Conservation (phyloP, 23 tunicate genomes). For the Halocynthia aurantium region DNA sequence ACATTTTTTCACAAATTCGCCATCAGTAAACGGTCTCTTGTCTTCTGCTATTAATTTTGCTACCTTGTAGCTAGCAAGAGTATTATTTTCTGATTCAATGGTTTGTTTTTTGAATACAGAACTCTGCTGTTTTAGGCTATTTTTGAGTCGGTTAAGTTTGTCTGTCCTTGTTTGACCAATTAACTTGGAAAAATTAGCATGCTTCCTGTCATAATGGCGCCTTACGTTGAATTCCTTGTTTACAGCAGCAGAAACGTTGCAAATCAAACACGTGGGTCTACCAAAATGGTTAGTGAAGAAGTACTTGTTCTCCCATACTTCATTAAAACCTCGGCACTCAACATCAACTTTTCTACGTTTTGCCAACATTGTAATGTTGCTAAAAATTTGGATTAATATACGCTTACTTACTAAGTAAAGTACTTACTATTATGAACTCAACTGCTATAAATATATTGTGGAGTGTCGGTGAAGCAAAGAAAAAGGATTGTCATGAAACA, state of each 20-base stretch:
- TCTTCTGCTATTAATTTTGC: conserved; percentile 58
- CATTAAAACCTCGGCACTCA: conserved; percentile 27
- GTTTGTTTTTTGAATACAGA: no score
- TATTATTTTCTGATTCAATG: conserved; percentile 51
- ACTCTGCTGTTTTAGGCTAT: conserved; percentile 25
- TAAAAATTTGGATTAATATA: no score
- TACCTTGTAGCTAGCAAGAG: conserved; percentile 57
- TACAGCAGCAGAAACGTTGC: not conserved
- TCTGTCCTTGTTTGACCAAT: conserved; percentile 56
- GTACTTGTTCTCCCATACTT: conserved; percentile 49
- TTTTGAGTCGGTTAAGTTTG: conserved; percentile 51
- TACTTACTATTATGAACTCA: no score
- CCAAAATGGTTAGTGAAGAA: conserved; percentile 33
- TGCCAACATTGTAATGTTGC: conserved; percentile 25
- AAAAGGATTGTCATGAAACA: no score
- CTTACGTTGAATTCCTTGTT: conserved; percentile 4
- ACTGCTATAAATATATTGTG: no score
- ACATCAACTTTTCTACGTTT: conserved; percentile 41
- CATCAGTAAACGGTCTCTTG: conserved; percentile 69
- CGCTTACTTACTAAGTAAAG: no score
- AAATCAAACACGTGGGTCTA: conserved; percentile 13
- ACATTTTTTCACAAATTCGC: conserved; percentile 57
- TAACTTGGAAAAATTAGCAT: conserved; percentile 23
- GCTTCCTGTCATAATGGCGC: conserved; percentile 13
- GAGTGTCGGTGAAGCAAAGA: no score